Conservation (phyloP, 53 echinoderm and acorn worm species). For the Paracentrotus lividus region DNA sequence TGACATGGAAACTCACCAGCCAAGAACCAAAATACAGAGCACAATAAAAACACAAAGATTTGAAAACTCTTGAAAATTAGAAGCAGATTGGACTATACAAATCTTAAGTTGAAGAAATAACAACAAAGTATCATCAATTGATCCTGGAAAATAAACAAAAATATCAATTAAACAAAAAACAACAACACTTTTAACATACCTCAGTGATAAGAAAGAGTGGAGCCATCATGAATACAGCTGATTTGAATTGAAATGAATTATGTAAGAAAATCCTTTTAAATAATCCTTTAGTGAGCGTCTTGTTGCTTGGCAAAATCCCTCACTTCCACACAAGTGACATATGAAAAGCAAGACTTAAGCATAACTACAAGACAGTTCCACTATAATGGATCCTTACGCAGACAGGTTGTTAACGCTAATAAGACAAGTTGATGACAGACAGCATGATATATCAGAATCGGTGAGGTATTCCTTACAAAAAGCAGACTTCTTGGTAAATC, state of each 20-base stretch:
- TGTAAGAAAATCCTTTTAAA: conserved; percentile 13
- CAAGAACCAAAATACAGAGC: too few relatives aligned
- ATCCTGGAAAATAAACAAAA: too few relatives aligned
- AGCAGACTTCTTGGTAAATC: neutral
- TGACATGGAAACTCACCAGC: too few relatives aligned
- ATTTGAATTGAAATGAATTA: neutral
- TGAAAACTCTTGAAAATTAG: too few relatives aligned
- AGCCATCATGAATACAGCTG: conserved; percentile 68
- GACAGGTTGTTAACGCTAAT: conserved; percentile 23
- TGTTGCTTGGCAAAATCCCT: conserved; percentile 14
- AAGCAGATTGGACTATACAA: too few relatives aligned
- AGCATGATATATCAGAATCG: neutral
- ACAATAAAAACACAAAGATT: too few relatives aligned
- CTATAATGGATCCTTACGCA: too few relatives aligned
- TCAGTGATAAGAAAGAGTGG: conserved; percentile 59
- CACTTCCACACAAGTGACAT: conserved; percentile 4
- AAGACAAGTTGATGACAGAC: conserved; percentile 31
- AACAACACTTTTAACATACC: conserved; percentile 46
- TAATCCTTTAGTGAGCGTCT: conserved; percentile 26
- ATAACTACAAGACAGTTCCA: neutral
- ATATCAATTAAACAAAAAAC: too few relatives aligned
- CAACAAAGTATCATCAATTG: too few relatives aligned
- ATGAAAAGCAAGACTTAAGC: neutral
- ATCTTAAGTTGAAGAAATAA: too few relatives aligned
- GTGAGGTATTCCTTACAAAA: neutral